Evolutionary conservation across 2,888 invertebrate genomes (phyloP), one percentile per base, ranked within the genome.

Genomic region (Eupithecia dodoneata): DNA sequence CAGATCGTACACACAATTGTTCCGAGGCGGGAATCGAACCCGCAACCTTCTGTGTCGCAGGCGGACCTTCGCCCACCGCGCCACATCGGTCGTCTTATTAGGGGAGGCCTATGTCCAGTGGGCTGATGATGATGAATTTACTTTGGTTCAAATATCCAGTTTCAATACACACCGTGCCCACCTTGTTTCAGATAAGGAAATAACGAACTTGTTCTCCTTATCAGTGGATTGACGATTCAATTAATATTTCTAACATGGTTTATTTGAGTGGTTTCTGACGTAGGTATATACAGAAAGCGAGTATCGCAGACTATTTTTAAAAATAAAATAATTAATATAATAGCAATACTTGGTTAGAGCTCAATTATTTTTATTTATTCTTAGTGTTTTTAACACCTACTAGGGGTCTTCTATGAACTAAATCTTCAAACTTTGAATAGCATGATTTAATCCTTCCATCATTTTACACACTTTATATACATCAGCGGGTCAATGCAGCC

Each of bases 201-300:
- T 30, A 18, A 70, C 47, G 47, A 13, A 13, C 70, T 47, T 69
- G 70, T 47, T 47, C 4, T 5, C 47, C 30, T 70, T 70, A 70
- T 70, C 70, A 49, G 70, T 70, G 13, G 70, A 44, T 70, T 47
- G 30, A 45, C 47, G 45, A 30, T 66, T 42, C 30, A 45, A 6
- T 70, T 3, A 13, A 45, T 69, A 70, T 66, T 66, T 66, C 42
- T 15, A 44, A 69, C 42, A 69, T n/a, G 42, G 42, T 44, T 44
- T 15, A 69, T 44, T 69, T 44, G 67, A 69, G 67, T 69, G 67
- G 67, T n/a, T 69, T 18, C 44, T 66, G 66, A 42, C 44, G n/a
- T 45, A 63, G 0, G 7, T n/a, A n/a, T 41, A 4, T 13, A 44
- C n/a, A 44, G 18, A 30, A 63, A 30, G 30, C 10, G 30, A 18